A percentile compares a stretch with the other conserved stretches of the same genome.
phyloP scores from a whole-genome alignment of 2,113 vertebrate genomes.

The Balaenoptera acutorostrata region DNA sequence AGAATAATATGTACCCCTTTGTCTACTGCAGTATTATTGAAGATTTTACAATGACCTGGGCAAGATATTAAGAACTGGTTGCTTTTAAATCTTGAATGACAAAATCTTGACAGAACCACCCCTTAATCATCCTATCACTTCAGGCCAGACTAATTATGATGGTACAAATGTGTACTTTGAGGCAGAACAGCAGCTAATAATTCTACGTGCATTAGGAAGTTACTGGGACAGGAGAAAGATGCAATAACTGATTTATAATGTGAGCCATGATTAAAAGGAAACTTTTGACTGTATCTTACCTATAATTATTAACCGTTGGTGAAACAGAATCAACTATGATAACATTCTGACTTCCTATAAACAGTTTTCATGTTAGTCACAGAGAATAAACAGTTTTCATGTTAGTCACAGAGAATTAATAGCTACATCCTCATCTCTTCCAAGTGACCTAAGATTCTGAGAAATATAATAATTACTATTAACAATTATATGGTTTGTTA shows the following conservation, averaged over 20 bases:
- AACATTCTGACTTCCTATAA: background rate
- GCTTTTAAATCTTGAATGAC: constrained; percentile 29
- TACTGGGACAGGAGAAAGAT: background rate
- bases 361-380: background rate
- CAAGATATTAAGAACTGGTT: background rate
- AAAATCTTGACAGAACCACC: constrained; percentile 25
- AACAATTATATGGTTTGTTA: constrained; percentile 6
- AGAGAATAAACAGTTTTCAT: background rate
- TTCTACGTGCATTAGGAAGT: background rate
- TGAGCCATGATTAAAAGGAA: background rate
- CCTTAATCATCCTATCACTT: background rate
- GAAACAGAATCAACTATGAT: background rate
- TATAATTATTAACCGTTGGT: constrained; percentile 24
- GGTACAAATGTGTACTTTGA: background rate
- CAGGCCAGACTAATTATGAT: background rate
- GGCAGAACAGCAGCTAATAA: background rate
- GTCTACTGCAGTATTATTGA: background rate
- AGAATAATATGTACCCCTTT: background rate
- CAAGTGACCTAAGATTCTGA: background rate
- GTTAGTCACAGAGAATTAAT: background rate
- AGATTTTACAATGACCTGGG: background rate
- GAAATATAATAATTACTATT: background rate
- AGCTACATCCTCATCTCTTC: background rate
- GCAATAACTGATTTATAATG: constrained; percentile 14
- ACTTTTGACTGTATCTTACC: background rate